phyloP scores from a whole-genome alignment of 2,888 invertebrate species.

The Drosophila melanosoma region DNA sequence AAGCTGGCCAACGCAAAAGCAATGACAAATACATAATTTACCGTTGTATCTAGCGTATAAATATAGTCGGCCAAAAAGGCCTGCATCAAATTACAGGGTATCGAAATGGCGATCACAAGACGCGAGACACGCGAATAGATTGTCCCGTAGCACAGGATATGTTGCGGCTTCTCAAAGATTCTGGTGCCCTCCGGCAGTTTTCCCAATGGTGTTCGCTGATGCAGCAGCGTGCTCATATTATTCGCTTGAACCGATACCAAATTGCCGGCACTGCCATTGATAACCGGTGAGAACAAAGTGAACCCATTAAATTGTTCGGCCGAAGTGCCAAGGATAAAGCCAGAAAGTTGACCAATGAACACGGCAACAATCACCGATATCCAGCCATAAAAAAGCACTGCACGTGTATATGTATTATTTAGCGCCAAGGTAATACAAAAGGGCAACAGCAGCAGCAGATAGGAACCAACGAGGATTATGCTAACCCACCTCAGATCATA shows the following conservation, averaged over 20 bases:
- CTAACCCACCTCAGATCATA: constrained; percentile 30
- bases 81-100: constrained; percentile 32
- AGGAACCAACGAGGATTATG: constrained; percentile 12
- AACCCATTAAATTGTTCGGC: constrained; percentile 32
- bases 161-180: constrained; percentile 35
- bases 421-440: constrained; percentile 32
- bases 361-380: constrained; percentile 43
- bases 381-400: constrained; percentile 38
- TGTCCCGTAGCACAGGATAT: constrained; percentile 28
- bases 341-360: constrained; percentile 39
- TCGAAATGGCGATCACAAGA: constrained; percentile 39
- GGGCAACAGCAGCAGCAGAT: constrained; percentile 38
- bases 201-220: constrained; percentile 24
- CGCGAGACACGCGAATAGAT: constrained; percentile 45
- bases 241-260: constrained; percentile 36
- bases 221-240: constrained; percentile 43
- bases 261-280: constrained; percentile 39
- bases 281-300: constrained; percentile 41
- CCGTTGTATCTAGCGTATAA: neutral
- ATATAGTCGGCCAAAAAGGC: constrained; percentile 41
- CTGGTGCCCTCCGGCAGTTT: constrained; percentile 28
- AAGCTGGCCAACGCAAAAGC: constrained; percentile 34
- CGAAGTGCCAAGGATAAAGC: constrained; percentile 32
- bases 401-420: constrained; percentile 32
- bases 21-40: constrained; percentile 19